phyloP scores from a whole-genome alignment of 2,113 vertebrate genomes.

The Indri indri region DNA sequence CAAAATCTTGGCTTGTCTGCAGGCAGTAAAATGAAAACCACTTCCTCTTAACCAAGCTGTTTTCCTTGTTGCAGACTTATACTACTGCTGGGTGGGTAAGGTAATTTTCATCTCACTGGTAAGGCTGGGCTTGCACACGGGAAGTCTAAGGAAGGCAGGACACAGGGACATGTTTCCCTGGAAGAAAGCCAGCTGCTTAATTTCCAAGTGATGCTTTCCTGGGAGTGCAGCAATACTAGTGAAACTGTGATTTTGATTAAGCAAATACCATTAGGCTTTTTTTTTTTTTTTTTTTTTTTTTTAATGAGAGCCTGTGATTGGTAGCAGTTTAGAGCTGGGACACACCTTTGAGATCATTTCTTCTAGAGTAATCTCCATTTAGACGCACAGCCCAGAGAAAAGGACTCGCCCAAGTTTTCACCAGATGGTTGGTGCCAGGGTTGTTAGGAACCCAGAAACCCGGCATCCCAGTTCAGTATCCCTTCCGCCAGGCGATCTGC shows the following conservation, averaged over 20 bases:
- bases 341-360: neutral
- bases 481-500: neutral
- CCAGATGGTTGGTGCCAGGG: neutral
- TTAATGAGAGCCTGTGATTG: neutral
- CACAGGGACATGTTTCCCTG: neutral
- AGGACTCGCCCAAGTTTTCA: neutral
- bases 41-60: conserved; percentile 27
- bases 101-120: neutral
- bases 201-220: neutral
- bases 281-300: too few relatives aligned
- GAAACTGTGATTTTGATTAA: neutral
- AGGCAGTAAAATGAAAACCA: conserved; percentile 47
- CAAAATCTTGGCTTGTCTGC: conserved; percentile 14
- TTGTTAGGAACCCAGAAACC: neutral
- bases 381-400: neutral
- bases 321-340: neutral
- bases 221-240: neutral
- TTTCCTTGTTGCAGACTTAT: neutral
- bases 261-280: neutral
- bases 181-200: neutral
- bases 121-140: neutral
- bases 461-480: too few relatives aligned
- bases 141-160: neutral
- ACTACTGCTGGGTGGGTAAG: neutral
- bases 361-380: neutral